Evolutionary conservation across 2,797 vertebrate genomes (phyloP).

Genomic region (Argyrosomus regius): DNA sequence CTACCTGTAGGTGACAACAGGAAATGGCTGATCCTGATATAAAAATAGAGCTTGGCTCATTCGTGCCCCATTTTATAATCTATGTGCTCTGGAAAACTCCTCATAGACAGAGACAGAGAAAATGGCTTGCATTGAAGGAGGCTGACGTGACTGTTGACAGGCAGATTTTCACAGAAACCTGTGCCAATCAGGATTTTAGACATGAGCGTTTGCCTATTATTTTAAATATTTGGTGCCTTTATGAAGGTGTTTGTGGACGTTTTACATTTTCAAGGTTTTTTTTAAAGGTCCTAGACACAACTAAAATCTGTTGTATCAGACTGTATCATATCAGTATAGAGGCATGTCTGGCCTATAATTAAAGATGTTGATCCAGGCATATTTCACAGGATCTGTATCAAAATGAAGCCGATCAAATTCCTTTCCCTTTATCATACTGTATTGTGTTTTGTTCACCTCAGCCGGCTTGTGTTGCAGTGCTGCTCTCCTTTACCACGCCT

Average conservation of each 20-base stretch:
- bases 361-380: not conserved
- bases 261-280: slow-evolving; percentile 4
- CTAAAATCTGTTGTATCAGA: not conserved
- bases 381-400: not conserved
- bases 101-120: slow-evolving; percentile 50
- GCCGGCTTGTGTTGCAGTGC: not conserved
- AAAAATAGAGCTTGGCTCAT: slow-evolving; percentile 79
- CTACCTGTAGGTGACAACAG: slow-evolving; percentile 74
- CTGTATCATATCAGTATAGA: not conserved
- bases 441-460: slow-evolving; percentile 12
- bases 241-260: slow-evolving; percentile 18
- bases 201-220: slow-evolving; percentile 17
- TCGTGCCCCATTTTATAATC: slow-evolving; percentile 82
- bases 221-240: slow-evolving; percentile 30
- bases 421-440: not conserved
- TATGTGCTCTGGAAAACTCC: slow-evolving; percentile 78
- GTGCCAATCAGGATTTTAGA: slow-evolving; percentile 32
- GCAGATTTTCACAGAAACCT: slow-evolving; percentile 40
- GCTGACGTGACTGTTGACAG: slow-evolving; percentile 56
- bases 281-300: not conserved
- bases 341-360: not conserved
- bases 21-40: slow-evolving; percentile 75
- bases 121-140: slow-evolving; percentile 9
- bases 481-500: not conserved
- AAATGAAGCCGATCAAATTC: not conserved